These are phyloP conservation scores for Cryptoprocta ferox DNA, from an alignment of 2,797 vertebrate genomes.

Conservation along the genomic window DNA sequence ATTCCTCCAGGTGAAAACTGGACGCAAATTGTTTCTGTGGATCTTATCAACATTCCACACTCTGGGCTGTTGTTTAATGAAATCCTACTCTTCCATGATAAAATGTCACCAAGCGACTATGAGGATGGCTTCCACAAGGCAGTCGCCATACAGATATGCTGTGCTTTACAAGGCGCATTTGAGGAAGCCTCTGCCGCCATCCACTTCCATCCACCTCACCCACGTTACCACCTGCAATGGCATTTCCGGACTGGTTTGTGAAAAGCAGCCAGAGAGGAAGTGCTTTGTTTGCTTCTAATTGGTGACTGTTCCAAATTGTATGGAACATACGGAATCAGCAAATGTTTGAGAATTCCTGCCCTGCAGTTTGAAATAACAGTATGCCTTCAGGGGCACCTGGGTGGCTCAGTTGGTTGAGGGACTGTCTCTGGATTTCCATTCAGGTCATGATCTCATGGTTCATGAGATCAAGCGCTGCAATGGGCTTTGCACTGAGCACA, in stretches of 20 bases:
- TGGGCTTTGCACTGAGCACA: too few species aligned
- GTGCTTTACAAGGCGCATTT: not conserved
- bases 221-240: not conserved
- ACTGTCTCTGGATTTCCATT: too few species aligned
- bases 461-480: too few species aligned
- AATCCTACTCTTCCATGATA: accelerated
- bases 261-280: not conserved
- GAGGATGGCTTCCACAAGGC: too few species aligned
- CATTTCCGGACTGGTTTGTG: not conserved
- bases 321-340: not conserved
- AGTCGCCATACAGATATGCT: accelerated
- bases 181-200: accelerated
- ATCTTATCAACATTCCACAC: not conserved
- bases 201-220: accelerated
- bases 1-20: not conserved
- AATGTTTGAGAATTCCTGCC: not conserved
- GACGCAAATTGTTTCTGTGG: not conserved
- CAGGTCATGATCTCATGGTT: too few species aligned
- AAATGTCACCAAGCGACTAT: not conserved
- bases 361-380: accelerated
- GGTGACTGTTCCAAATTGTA: too few species aligned
- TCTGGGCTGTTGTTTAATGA: not conserved
- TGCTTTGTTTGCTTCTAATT: not conserved
- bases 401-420: too few species aligned
- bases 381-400: too few species aligned